Evolutionary conservation across 2,113 vertebrate species (phyloP).

Genomic region (Brevimyrus niger): DNA sequence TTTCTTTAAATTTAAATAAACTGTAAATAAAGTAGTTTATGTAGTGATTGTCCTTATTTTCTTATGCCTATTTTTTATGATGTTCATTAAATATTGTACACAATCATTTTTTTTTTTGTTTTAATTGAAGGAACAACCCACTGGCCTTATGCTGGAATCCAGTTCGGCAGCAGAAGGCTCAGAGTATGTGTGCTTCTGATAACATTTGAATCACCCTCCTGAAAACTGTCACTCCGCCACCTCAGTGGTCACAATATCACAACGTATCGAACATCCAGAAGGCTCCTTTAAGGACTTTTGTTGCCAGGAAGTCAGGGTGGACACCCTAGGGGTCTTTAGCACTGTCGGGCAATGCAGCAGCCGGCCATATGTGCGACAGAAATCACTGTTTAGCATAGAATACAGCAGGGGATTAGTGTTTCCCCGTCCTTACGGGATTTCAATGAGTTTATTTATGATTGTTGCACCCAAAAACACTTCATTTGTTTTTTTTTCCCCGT

Average conservation of each 20-base stretch:
- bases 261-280: neutral
- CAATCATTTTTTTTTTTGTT: neutral
- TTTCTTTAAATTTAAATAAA: neutral
- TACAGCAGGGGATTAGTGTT: slow-evolving; percentile 80
- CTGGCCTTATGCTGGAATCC: neutral
- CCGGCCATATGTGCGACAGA: slow-evolving; percentile 71
- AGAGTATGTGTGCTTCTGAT: neutral
- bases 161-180: neutral
- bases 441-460: too few species aligned
- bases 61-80: neutral
- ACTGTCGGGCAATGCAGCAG: slow-evolving; percentile 62
- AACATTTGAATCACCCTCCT: neutral
- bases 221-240: neutral
- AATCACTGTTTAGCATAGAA: slow-evolving; percentile 80
- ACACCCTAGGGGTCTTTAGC: neutral
- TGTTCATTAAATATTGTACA: too few species aligned
- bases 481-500: neutral
- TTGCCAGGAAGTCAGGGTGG: neutral
- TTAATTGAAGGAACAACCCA: neutral
- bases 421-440: too few species aligned
- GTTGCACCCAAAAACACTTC: neutral
- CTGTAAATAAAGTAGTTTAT: neutral
- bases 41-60: neutral
- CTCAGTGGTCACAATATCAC: neutral
- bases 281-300: neutral